Evolutionary conservation across 2,888 invertebrate genomes (phyloP).

Genomic region (Nasonovia ribisnigri): DNA sequence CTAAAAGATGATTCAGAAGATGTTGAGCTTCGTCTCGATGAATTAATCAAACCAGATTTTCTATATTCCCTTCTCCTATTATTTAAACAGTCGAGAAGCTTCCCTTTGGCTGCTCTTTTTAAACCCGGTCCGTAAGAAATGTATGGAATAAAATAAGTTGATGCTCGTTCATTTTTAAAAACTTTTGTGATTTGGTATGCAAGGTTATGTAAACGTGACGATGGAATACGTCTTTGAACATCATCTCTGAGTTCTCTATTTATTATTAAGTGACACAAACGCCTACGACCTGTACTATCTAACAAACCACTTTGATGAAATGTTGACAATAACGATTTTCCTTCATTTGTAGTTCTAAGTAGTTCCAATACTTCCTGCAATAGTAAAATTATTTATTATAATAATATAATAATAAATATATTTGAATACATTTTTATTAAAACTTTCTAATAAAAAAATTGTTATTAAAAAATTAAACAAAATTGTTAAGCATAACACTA

Average conservation of each 20-base stretch:
- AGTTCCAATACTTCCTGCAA: neutral
- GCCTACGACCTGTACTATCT: neutral
- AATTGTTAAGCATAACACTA: no score
- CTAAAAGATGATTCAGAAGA: neutral
- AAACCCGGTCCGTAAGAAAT: no score
- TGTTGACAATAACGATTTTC: neutral
- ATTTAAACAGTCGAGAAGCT: neutral
- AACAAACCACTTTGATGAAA: neutral
- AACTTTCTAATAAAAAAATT: no score
- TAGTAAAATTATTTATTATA: no score
- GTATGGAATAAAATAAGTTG: slow-evolving; percentile 4
- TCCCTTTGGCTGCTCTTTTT: no score
- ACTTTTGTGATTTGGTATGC: neutral
- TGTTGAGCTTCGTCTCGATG: neutral
- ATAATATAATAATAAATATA: no score
- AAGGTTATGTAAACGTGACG: neutral
- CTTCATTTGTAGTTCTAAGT: neutral
- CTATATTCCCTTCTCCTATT: neutral
- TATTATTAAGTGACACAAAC: neutral
- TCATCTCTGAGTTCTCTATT: slow-evolving; percentile 1
- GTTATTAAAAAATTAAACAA: no score
- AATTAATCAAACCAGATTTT: neutral
- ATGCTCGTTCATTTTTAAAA: neutral
- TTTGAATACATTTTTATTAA: no score
- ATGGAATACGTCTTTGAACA: neutral